These are phyloP conservation scores for Stegodyphus mimosarum DNA, from an alignment of 1,140 invertebrate genomes.

Conservation along the genomic window DNA sequence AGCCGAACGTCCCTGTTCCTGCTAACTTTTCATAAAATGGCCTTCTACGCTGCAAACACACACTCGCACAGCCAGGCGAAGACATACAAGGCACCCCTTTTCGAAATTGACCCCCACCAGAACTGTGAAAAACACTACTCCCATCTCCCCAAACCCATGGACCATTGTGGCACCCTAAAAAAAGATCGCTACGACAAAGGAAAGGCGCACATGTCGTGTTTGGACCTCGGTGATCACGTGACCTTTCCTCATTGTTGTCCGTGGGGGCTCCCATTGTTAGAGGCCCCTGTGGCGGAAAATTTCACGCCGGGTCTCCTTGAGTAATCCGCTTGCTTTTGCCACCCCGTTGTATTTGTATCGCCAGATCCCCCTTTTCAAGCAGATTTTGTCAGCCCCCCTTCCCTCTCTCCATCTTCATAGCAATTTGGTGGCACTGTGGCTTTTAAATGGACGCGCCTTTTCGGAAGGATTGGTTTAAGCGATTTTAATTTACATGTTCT, in stretches of 20 bases:
- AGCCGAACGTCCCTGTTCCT: conserved; percentile 2
- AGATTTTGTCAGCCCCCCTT: conserved; percentile 13
- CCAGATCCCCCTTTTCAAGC: conserved; percentile 10
- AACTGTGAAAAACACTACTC: conserved; percentile 10
- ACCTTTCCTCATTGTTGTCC: conserved; percentile 22
- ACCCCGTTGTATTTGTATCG: conserved; percentile 38
- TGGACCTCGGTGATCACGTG: conserved; percentile 7
- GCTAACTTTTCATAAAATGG: conserved; percentile 59
- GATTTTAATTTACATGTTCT: conserved; percentile 19
- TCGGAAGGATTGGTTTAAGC: conserved; percentile 19
- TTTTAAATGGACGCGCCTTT: conserved; percentile 5
- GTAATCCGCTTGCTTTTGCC: conserved; percentile 56
- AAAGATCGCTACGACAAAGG: neutral
- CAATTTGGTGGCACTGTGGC: conserved; percentile 42
- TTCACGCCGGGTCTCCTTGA: conserved; percentile 48
- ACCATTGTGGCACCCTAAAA: neutral
- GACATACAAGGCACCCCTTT: too few relatives aligned
- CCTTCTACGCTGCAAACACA: conserved; percentile 38
- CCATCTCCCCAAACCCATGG: neutral
- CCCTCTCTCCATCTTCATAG: conserved; percentile 3
- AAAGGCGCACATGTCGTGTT: conserved; percentile 38
- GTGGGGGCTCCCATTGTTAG: conserved; percentile 39
- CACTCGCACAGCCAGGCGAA: neutral
- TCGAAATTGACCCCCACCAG: neutral
- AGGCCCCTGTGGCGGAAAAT: conserved; percentile 54